phyloP scores from a whole-genome alignment of 2,797 vertebrate species.

The Perodicticus potto region DNA sequence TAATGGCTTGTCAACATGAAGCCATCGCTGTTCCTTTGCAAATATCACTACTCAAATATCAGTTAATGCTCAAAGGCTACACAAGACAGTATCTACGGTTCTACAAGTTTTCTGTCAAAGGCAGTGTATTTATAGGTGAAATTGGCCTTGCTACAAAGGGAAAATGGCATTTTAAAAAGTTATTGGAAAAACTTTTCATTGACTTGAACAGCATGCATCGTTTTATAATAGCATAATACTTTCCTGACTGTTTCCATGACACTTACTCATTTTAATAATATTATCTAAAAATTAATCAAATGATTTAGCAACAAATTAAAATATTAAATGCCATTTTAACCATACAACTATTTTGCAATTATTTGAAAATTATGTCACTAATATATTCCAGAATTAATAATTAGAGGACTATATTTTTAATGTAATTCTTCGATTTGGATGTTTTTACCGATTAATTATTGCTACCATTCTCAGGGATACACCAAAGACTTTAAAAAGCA shows the following conservation, averaged over 20 bases:
- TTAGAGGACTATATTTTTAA: constrained; percentile 49
- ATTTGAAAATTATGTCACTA: constrained; percentile 50
- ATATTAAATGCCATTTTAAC: constrained; percentile 58
- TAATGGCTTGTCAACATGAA: constrained; percentile 78
- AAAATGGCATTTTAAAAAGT: constrained; percentile 73
- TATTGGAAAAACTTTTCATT: constrained; percentile 73
- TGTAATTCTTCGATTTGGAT: background rate
- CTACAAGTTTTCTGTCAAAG: constrained; percentile 71
- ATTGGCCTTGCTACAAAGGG: constrained; percentile 57
- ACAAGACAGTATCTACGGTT: constrained; percentile 72
- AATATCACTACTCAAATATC: constrained; percentile 68
- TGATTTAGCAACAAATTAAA: constrained; percentile 61
- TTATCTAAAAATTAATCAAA: constrained; percentile 67
- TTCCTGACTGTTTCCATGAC: background rate
- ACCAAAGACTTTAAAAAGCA: background rate
- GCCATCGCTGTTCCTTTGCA: constrained; percentile 64
- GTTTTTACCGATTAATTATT: constrained; percentile 17
- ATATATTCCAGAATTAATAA: constrained; percentile 54
- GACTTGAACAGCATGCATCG: background rate
- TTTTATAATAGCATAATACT: background rate
- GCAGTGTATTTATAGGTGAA: constrained; percentile 67
- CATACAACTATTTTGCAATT: constrained; percentile 51
- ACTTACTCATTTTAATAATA: constrained; percentile 52
- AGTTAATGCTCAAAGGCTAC: constrained; percentile 76
- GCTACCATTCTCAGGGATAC: background rate